Evolutionary conservation across 2,797 vertebrate species (phyloP), one percentile per base, ranked within the genome.

Genomic region (Miichthys miiuy): DNA sequence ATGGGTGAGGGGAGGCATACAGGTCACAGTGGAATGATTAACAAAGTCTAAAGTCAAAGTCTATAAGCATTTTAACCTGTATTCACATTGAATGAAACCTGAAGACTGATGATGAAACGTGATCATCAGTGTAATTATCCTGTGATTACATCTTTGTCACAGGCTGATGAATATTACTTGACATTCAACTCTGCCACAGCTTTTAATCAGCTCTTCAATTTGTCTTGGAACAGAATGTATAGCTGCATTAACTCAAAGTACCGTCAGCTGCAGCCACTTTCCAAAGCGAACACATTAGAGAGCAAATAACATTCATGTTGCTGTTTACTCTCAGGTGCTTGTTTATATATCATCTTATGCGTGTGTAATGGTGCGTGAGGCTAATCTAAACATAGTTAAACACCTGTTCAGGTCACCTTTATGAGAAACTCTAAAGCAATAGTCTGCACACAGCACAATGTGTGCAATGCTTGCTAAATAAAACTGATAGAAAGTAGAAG

Each of bases 1-100:
- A 20, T 6, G 1, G 20, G 1, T 41, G 63, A 42, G 46, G 18
- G 4, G 34, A 60, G 50, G 12, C 63, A 30, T 4, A 21, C 12
- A 7, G 16, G 6, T 72, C 18, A 55, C 61, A 68, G 13, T 34
- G 5, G 7, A 48, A 25, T 18, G 46, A 73, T 50, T 11, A n/a
- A 27, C 27, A 10, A 58, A 54, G 51, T 44, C 12, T 46, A 34
- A 34, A 34, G 54, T 23, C 20, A 23, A 48, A 44, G 21, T 72
- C 17, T 21, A 51, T 16, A 0, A 52, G 17, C 16, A 48, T 25
- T 52, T 70, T 25, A 6, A 54, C 21, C 61, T 54, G 0, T 7
- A 51, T 80, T 48, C 70, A 64, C 20, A 48, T 65, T 69, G 66
- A 54, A 79, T 72, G 58, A 70, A 18, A 48, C 66, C 27, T 2